A percentile compares a stretch with the other conserved stretches of the same genome.
phyloP scores from a whole-genome alignment of 2,888 invertebrate genomes.

The Platypus cylindrus region DNA sequence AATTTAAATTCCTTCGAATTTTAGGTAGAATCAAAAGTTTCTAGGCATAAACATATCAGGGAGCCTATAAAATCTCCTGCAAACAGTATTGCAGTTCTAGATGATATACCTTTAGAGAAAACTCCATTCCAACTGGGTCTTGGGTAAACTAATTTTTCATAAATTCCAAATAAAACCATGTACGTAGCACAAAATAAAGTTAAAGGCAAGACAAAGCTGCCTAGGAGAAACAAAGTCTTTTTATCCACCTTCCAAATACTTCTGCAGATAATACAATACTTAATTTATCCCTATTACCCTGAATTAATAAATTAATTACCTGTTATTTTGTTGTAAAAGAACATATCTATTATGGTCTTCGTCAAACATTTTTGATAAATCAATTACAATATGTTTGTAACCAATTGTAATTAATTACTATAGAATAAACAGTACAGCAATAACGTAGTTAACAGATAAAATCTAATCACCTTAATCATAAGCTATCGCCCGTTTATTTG shows the following conservation, averaged over 20 bases:
- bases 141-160: conserved; percentile 21
- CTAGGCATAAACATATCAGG: no score
- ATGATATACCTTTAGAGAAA: conserved; percentile 15
- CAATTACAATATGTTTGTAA: no score
- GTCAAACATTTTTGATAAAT: conserved; percentile 13
- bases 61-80: no score
- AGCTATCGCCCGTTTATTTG: no score
- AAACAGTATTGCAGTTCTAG: no score
- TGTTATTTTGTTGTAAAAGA: conserved; percentile 10
- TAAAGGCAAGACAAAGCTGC: conserved; percentile 20
- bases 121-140: conserved; percentile 11
- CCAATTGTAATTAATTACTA: no score
- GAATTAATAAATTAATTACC: conserved; percentile 7
- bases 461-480: no score
- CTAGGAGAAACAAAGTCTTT: conserved; percentile 18
- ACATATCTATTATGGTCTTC: conserved; percentile 11
- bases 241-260: conserved; percentile 18
- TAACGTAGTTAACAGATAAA: no score
- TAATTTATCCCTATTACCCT: not conserved
- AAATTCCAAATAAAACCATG: conserved; percentile 20
- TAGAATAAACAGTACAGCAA: no score
- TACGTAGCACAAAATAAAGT: conserved; percentile 22
- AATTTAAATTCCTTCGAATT: no score
- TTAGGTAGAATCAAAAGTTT: no score
- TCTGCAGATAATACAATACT: conserved; percentile 7